phyloP scores from a whole-genome alignment of 1,140 invertebrate genomes.

The Tribolium castaneum region DNA sequence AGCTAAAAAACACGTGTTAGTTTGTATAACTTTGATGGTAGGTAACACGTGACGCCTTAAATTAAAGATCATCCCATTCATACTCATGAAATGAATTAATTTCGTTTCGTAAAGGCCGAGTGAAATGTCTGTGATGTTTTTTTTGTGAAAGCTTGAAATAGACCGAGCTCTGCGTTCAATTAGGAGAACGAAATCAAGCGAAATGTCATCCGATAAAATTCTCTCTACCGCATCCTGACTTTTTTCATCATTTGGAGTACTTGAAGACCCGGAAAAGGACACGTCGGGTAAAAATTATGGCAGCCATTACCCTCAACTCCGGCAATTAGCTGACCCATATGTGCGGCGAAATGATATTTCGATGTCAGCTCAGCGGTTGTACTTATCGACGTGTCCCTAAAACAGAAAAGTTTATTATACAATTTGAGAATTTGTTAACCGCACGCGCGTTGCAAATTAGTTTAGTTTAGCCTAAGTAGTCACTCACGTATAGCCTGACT shows the following conservation, averaged over 20 bases:
- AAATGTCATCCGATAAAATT: not conserved
- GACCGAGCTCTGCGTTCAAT: not conserved
- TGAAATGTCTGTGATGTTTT: not conserved
- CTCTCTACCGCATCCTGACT: constrained; percentile 66
- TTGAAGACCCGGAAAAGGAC: constrained; percentile 73
- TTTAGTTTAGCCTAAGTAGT: not conserved
- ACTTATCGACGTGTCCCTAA: constrained; percentile 60
- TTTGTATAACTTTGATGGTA: no score
- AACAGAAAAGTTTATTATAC: constrained; percentile 28
- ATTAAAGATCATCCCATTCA: no score
- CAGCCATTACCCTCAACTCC: constrained; percentile 78
- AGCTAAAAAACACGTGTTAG: no score
- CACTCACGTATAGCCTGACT: not conserved
- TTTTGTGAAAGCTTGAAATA: constrained; percentile 16
- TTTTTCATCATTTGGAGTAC: constrained; percentile 78
- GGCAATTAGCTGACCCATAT: constrained; percentile 83
- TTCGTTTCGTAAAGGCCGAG: not conserved
- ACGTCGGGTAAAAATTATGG: constrained; percentile 78
- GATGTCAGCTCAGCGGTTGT: constrained; percentile 69
- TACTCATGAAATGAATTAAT: no score
- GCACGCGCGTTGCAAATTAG: not conserved
- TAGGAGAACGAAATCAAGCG: not conserved
- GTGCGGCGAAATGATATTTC: constrained; percentile 83
- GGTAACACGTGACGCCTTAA: no score
- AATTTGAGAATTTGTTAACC: not conserved